Percentiles rank a stretch among this genome's conserved stretches.
phyloP scores from a whole-genome alignment of 1,140 invertebrate species.

The Andricus grossulariae region DNA sequence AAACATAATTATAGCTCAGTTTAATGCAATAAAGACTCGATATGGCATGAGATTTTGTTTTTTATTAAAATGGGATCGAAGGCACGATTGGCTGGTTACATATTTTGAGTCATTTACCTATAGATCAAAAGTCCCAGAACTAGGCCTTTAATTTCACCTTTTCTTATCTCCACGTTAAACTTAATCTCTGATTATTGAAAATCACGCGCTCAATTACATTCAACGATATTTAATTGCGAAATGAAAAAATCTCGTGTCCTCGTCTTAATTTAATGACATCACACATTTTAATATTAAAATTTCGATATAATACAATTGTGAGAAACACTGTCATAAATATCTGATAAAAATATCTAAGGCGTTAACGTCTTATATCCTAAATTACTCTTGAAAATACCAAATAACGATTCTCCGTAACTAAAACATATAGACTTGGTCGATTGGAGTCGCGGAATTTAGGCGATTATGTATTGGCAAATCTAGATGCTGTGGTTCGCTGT shows the following conservation, averaged over 20 bases:
- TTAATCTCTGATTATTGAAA: not conserved
- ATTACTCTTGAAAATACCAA: constrained; percentile 13
- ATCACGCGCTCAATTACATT: not conserved
- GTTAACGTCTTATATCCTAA: constrained; percentile 1
- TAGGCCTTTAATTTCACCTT: not conserved
- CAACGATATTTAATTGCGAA: not conserved
- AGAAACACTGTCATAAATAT: constrained; percentile 13
- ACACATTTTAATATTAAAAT: not conserved
- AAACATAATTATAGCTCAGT: constrained; percentile 57
- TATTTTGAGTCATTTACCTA: not conserved
- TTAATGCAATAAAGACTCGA: constrained; percentile 47
- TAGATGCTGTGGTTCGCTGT: constrained; percentile 3
- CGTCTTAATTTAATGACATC: constrained; percentile 2
- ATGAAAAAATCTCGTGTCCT: not conserved
- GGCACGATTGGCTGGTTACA: constrained; percentile 55
- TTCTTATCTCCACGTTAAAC: not conserved
- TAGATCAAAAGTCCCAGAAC: not conserved
- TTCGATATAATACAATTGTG: not conserved
- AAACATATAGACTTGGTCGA: constrained; percentile 14
- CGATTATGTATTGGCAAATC: constrained; percentile 8
- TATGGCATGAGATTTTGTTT: constrained; percentile 31
- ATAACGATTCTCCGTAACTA: not conserved
- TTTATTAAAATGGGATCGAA: constrained; percentile 49
- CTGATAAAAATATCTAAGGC: not conserved
- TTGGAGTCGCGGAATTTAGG: constrained; percentile 3